These are phyloP conservation scores for Urocynchramus pylzowi DNA, from an alignment of 2,113 vertebrate genomes.

Conservation along the genomic window DNA sequence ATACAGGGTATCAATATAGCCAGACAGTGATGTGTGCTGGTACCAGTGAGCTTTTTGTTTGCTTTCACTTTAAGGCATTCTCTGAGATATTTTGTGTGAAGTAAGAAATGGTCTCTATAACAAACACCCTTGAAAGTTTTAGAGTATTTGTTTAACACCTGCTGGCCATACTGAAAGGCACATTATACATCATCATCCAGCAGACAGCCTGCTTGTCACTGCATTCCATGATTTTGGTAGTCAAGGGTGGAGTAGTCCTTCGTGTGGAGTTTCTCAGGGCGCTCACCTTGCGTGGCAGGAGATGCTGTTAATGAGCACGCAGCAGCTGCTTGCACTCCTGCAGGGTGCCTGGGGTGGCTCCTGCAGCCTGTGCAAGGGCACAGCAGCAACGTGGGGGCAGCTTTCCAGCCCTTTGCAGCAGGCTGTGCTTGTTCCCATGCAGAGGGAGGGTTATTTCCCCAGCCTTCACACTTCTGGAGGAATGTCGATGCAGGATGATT, in stretches of 20 bases:
- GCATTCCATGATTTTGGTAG: not conserved
- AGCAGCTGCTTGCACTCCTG: not conserved
- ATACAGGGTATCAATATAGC: not conserved
- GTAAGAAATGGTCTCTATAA: not conserved
- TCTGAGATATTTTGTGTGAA: not conserved
- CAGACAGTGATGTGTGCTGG: not conserved
- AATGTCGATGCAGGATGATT: not conserved
- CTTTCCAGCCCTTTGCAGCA: not conserved
- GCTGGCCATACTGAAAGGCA: not conserved
- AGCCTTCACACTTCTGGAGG: fast-evolving
- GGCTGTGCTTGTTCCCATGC: not conserved
- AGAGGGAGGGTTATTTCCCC: not conserved
- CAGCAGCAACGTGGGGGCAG: not conserved
- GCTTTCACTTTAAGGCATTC: not conserved
- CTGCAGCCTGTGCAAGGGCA: not conserved
- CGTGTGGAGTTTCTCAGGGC: not conserved
- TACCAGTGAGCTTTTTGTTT: not conserved
- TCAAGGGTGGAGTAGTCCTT: not conserved
- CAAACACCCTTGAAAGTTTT: not conserved
- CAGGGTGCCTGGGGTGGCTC: fast-evolving
- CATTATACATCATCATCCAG: not conserved
- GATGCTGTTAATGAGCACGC: not conserved
- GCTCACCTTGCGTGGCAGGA: not conserved
- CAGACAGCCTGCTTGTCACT: not conserved
- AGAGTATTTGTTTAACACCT: not conserved